phyloP scores from a whole-genome alignment of 1,140 invertebrate species.

The Hormaphis cornu region DNA sequence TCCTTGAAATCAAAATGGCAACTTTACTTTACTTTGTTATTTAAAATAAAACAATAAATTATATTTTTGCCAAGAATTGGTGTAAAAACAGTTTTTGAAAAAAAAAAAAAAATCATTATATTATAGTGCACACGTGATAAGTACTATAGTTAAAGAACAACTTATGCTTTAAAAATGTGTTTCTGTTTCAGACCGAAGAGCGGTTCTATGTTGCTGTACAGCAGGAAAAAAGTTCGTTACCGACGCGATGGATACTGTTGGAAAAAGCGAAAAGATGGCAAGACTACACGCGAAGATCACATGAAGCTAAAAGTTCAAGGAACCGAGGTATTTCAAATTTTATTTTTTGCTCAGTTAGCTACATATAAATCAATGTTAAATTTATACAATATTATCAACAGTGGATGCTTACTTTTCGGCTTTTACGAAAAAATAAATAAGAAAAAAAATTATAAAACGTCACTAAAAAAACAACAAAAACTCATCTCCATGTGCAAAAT shows the following conservation, averaged over 20 bases:
- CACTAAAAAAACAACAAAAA: no score
- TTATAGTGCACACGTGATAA: no score
- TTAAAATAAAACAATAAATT: no score
- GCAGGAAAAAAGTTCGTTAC: slow-evolving; percentile 90
- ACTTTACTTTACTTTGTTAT: no score
- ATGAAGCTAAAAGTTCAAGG: slow-evolving; percentile 98
- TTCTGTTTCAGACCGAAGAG: slow-evolving; percentile 69
- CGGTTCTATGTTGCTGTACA: slow-evolving; percentile 94
- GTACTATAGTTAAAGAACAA: no score
- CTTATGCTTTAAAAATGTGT: not conserved
- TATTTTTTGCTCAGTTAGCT: not conserved
- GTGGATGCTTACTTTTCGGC: not conserved
- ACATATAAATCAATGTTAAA: no score
- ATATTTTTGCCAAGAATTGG: no score
- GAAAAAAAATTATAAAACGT: not conserved
- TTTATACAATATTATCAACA: no score
- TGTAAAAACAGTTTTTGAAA: no score
- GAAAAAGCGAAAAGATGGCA: slow-evolving; percentile 97
- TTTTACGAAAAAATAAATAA: not conserved
- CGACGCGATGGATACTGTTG: slow-evolving; percentile 95
- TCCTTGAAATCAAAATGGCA: no score
- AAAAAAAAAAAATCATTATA: no score
- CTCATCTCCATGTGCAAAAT: no score
- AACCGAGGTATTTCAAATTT: slow-evolving; percentile 60
- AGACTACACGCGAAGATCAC: slow-evolving; percentile 95